phyloP scores from a whole-genome alignment of 2,113 vertebrate genomes.

The Clarias magur region DNA sequence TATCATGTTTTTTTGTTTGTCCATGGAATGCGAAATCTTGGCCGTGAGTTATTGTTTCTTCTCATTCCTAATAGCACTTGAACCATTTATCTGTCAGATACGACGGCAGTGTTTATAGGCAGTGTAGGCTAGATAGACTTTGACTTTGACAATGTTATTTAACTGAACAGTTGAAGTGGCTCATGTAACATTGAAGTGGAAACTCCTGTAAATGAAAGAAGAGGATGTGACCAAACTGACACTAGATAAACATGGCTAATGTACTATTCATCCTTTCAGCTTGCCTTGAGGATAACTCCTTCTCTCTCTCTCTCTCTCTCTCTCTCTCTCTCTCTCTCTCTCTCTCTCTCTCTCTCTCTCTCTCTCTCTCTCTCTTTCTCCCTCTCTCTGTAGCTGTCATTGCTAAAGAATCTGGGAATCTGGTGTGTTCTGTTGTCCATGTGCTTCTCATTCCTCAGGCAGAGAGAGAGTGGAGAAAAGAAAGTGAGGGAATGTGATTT shows the following conservation, averaged over 20 bases:
- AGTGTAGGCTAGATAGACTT: neutral
- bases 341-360: slow-evolving; percentile 9
- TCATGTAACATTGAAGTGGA: slow-evolving; percentile 23
- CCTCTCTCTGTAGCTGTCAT: slow-evolving; percentile 51
- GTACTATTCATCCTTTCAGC: slow-evolving; percentile 5
- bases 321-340: slow-evolving; percentile 1
- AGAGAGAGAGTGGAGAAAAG: slow-evolving; percentile 3
- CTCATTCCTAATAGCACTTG: neutral
- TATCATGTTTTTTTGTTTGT: neutral
- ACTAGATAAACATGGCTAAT: slow-evolving; percentile 38
- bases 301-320: slow-evolving; percentile 2
- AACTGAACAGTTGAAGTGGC: slow-evolving; percentile 4
- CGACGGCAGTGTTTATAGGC: neutral
- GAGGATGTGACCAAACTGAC: slow-evolving; percentile 23
- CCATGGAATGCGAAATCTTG: neutral
- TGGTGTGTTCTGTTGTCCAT: slow-evolving; percentile 53
- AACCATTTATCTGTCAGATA: neutral
- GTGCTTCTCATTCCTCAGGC: slow-evolving; percentile 58
- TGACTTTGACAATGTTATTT: neutral
- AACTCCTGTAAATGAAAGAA: slow-evolving; percentile 9
- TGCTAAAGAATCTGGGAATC: slow-evolving; percentile 61
- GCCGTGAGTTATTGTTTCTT: neutral
- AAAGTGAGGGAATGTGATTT: slow-evolving; percentile 9
- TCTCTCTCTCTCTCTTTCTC: slow-evolving; percentile 1
- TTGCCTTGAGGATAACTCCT: neutral